A percentile compares a stretch with the other conserved stretches of the same genome.
Evolutionary conservation across 2,113 vertebrate species (phyloP).

Genomic region (Vicugna pacos): DNA sequence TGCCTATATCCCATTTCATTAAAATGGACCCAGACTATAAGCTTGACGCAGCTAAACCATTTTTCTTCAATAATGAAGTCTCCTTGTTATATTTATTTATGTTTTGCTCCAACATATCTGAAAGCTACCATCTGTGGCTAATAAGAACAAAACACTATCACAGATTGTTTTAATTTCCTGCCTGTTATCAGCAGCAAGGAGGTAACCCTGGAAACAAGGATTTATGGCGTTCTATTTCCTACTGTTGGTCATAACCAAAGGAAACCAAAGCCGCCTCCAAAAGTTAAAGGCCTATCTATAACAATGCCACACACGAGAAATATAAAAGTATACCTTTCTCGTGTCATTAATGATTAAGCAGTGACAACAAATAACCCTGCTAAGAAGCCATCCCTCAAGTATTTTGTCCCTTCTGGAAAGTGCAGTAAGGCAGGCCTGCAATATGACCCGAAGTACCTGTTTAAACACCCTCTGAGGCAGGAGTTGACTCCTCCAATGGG

Average conservation of each 20-base stretch:
- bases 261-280: not conserved
- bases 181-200: slow-evolving; percentile 84
- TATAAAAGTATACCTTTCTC: not conserved
- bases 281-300: slow-evolving; percentile 39
- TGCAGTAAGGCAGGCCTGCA: not conserved
- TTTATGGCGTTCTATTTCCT: slow-evolving; percentile 65
- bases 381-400: not conserved
- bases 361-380: not conserved
- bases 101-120: slow-evolving; percentile 79
- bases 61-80: slow-evolving; percentile 72
- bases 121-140: slow-evolving; percentile 84
- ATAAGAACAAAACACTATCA: slow-evolving; percentile 81
- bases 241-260: slow-evolving; percentile 42
- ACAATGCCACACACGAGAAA: not conserved
- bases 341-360: not conserved
- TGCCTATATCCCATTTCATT: slow-evolving; percentile 49
- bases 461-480: not conserved
- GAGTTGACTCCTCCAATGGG: not conserved
- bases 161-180: slow-evolving; percentile 91
- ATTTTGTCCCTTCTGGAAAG: not conserved
- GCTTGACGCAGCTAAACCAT: slow-evolving; percentile 48
- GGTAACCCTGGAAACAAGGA: slow-evolving; percentile 90
- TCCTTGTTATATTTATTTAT: slow-evolving; percentile 66
- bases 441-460: not conserved
- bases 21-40: slow-evolving; percentile 47